Evolutionary conservation across 1,140 invertebrate genomes (phyloP).

Genomic region (Choristoneura fumiferana): DNA sequence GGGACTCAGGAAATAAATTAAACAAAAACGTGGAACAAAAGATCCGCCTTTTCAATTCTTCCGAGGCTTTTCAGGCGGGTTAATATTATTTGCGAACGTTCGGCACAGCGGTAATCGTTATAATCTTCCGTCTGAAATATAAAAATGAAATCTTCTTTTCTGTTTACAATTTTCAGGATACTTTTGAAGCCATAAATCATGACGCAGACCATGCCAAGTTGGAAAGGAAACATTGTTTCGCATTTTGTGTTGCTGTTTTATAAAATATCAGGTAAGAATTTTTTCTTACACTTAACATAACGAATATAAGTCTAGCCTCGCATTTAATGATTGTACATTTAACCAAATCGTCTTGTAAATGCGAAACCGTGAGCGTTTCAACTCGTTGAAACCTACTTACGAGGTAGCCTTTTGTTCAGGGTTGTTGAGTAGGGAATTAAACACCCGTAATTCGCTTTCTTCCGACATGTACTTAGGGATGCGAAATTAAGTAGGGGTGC

Average conservation of each 20-base stretch:
- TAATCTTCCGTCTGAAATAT: conserved; percentile 37
- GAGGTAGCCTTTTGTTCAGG: not conserved
- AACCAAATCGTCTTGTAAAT: not conserved
- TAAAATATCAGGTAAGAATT: not conserved
- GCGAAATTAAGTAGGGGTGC: not conserved
- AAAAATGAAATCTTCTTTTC: conserved; percentile 27
- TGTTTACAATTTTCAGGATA: conserved; percentile 26
- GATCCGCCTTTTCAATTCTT: not conserved
- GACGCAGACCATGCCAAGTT: not conserved
- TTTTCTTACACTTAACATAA: too few species aligned
- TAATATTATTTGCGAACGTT: not conserved
- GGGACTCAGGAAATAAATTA: not conserved
- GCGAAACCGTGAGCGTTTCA: not conserved
- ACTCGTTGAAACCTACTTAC: not conserved
- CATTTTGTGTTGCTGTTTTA: not conserved
- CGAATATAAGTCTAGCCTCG: too few species aligned
- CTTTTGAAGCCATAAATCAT: too few species aligned
- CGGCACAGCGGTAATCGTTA: conserved; percentile 27
- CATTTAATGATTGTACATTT: too few species aligned
- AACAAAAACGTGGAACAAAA: not conserved
- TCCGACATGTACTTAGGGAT: not conserved
- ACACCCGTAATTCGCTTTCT: not conserved
- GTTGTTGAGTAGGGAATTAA: conserved; percentile 1
- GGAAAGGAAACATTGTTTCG: not conserved
- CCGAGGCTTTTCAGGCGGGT: not conserved